Evolutionary conservation across 2,888 invertebrate genomes (phyloP), one percentile per base, ranked within the genome.

Genomic region (Lepas anatifera): DNA sequence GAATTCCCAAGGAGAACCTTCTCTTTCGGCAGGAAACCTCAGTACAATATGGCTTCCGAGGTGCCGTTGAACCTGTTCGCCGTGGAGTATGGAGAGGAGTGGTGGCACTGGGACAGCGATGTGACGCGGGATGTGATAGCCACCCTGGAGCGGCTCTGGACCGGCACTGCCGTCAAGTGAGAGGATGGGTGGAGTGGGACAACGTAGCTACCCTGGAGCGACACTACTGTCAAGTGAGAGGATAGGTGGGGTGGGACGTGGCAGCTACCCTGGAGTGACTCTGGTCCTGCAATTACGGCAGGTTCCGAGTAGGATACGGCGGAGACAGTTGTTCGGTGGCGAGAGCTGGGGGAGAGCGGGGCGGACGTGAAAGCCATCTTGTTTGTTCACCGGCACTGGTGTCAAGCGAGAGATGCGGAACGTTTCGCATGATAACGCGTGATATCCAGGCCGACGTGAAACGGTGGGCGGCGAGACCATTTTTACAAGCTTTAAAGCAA

Each of bases 11-110:
- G n/a, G n/a, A n/a, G n/a, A n/a, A n/a, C n/a, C n/a, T n/a, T n/a
- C n/a, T n/a, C n/a, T n/a, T 70, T n/a, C 70, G 68, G 70, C 11
- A 77, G 90, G 72, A 95, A 95, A 82, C 96, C 96, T 0, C 94
- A 95, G 78, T 97, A 95, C 79, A 85, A 84, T 67, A 87, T 96
- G 84, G 94, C 95, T 0, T 83, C 86, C 76, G 93, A 94, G 74
- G 76, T 90, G 1, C 95, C 96, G 0, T 80, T 97, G 41, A 92
- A 92, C 80, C 82, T 97, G 22, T 95, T 88, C 79, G 81, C 87
- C 67, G 89, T 90, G 74, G 82, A 86, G n/a, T 92, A 87, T 78
- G 83, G 85, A 64, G 74, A 73, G 22, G 74, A 81, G 0, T 75
- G 81, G 0, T 90, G 90, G 90, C 75, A 75, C 37, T 76, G 77